Evolutionary conservation across 2,797 vertebrate species (phyloP), one percentile per base, ranked within the genome.

Genomic region (Sebastes dallii): DNA sequence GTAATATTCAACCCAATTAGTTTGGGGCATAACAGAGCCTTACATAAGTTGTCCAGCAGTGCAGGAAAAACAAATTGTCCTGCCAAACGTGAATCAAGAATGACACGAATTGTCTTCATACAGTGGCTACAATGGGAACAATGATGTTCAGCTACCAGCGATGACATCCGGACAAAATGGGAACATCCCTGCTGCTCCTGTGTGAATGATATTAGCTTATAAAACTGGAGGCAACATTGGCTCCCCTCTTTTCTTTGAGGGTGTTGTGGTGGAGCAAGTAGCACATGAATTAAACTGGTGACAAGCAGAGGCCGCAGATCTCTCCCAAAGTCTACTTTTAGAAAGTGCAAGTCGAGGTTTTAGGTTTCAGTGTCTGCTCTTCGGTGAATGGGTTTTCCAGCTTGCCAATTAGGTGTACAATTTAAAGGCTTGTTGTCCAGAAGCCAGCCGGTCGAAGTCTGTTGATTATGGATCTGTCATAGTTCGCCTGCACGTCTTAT

Each of bases 311-410:
- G 93, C 86, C 29, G 29, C 78, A 71, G 86, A 90, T 91, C 92
- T 89, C 86, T 88, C 91, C 82, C 87, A 81, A 85, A 86, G 90
- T 91, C 95, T 96, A 95, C 94, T 96, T 96, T 96, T 96, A 96
- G 95, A 96, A 96, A 95, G 92, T 95, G 95, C 95, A 96, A 94
- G 94, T 95, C 94, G 92, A 95, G 94, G 95, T 95, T 92, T 95
- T 92, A 91, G 80, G 92, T 96, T 95, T 96, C 94, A 92, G 80
- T 29, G 78, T 89, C 85, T 91, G 92, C 90, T 90, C 84, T 78
- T 75, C 70, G 91, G 87, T 92, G 87, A 93, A 95, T 93, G 92
- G 90, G 71, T 95, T 95, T 95, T 94, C 92, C 92, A 95, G 90
- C 92, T 93, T 90, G 89, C 89, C 90, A 93, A 93, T 94, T 89